Evolutionary conservation across 2,113 vertebrate species (phyloP), one percentile per base, ranked within the genome.

Genomic region (Anolis carolinensis): DNA sequence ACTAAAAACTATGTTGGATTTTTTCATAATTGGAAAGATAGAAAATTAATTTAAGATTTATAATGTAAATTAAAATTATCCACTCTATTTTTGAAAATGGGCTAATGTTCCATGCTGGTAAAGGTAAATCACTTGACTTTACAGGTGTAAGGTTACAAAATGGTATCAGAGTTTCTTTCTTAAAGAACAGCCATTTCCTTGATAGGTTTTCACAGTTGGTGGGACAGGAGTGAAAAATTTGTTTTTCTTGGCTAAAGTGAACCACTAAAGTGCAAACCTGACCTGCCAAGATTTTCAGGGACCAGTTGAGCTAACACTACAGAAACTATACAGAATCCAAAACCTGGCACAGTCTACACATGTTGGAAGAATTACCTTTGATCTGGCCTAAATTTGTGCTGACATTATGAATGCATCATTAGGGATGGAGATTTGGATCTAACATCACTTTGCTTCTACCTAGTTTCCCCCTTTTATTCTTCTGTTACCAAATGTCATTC

Each of bases 1-100:
- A 87, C 88, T 89, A 82, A 94, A 91, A 95, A 80, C 80, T 91
- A 59, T 89, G 59, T 78, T 13, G 2, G 68, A 84, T 91, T 92
- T 88, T 86, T 79, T 18, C 25, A 86, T 93, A 95, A 95, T 83
- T 92, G 89, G 93, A 91, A 89, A 91, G 18, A 87, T 30, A 89
- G 25, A 4, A 82, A 92, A 88, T 88, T 77, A 86, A 11, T 85
- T 89, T 86, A 89, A 87, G 67, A 77, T 88, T 91, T 72, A 18
- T 34, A 9, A 32, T 72, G 52, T 27, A 50, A 82, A 21, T 50
- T 82, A 73, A 20, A 59, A 73, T 10, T 32, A 62, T 73, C 14
- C 21, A 39, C 23, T 18, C 25, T 32, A 55, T 20, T 59, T 59
- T 5, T 2, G 32, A 82, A 14, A 30, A n/a, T 78, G 55, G 8